Evolutionary conservation across 2,888 invertebrate species (phyloP).

Genomic region (Nemoura dubitans): DNA sequence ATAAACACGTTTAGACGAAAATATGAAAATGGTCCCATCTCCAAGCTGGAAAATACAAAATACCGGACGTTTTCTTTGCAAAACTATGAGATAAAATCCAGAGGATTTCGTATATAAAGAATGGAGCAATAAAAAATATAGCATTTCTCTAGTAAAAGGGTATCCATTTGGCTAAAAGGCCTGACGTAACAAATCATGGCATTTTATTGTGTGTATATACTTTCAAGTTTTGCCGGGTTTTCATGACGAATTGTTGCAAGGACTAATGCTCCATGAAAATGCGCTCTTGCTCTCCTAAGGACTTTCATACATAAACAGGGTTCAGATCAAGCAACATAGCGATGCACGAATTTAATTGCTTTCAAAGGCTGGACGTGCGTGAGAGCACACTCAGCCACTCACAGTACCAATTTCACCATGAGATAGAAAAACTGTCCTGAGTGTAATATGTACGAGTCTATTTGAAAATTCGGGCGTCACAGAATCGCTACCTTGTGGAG

Average conservation of each 20-base stretch:
- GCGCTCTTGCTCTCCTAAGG: neutral
- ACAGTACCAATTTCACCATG: too few relatives aligned
- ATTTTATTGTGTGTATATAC: slow-evolving; percentile 27
- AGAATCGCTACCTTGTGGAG: neutral
- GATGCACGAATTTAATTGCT: neutral
- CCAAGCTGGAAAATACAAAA: neutral
- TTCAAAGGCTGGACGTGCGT: neutral
- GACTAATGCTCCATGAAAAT: neutral
- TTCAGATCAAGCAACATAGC: neutral
- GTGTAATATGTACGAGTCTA: neutral
- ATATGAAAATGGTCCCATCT: slow-evolving; percentile 1
- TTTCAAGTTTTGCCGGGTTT: neutral
- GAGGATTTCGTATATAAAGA: slow-evolving; percentile 18
- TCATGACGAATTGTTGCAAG: neutral
- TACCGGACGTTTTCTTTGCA: neutral
- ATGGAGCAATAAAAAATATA: slow-evolving; percentile 30
- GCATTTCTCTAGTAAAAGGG: slow-evolving; percentile 21
- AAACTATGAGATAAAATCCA: slow-evolving; percentile 26
- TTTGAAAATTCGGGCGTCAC: neutral
- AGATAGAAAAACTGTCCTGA: neutral
- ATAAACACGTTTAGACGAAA: slow-evolving; percentile 24
- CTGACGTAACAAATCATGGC: slow-evolving; percentile 28
- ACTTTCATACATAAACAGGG: neutral
- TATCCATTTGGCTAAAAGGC: slow-evolving; percentile 23
- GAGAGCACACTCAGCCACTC: too few relatives aligned